Percentiles rank a stretch among this genome's conserved stretches.
Conservation (phyloP, 1,140 invertebrate species). For the Dendrolimus kikuchii region DNA sequence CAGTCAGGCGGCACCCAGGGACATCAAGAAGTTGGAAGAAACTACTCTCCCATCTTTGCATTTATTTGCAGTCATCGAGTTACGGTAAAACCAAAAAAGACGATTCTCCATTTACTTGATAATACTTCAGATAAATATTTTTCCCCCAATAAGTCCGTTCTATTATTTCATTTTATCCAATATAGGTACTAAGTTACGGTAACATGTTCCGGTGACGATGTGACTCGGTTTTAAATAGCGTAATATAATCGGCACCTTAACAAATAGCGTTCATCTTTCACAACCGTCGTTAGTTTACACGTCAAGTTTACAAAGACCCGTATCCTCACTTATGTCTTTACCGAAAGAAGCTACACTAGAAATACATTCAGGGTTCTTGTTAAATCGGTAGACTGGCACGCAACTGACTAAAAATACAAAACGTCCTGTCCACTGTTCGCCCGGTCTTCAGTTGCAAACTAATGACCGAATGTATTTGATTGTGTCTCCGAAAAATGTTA, state of each 20-base stretch:
- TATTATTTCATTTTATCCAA: not conserved
- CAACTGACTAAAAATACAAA: conserved; percentile 25
- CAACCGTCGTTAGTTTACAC: conserved; percentile 27
- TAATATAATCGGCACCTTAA: conserved; percentile 28
- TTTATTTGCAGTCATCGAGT: too few relatives aligned
- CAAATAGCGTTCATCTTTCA: conserved; percentile 40
- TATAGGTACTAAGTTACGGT: not conserved
- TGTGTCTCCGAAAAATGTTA: conserved; percentile 12
- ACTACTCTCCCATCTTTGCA: too few relatives aligned
- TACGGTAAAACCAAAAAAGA: too few relatives aligned
- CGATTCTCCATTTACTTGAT: too few relatives aligned
- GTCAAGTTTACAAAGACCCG: conserved; percentile 9
- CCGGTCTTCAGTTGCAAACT: conserved; percentile 26
- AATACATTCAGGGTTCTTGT: conserved; percentile 10
- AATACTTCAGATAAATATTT: not conserved
- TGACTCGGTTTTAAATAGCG: conserved; percentile 11
- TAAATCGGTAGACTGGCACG: conserved; percentile 11
- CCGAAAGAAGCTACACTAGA: not conserved
- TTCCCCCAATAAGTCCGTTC: not conserved
- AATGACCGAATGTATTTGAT: conserved; percentile 19
- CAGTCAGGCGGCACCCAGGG: too few relatives aligned
- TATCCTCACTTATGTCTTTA: not conserved
- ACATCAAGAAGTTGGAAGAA: too few relatives aligned
- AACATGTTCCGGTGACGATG: not conserved
- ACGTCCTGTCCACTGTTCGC: conserved; percentile 18